Evolutionary conservation across 2,888 invertebrate genomes (phyloP), one percentile per base, ranked within the genome.

Genomic region (Camptogramma bilineatum): DNA sequence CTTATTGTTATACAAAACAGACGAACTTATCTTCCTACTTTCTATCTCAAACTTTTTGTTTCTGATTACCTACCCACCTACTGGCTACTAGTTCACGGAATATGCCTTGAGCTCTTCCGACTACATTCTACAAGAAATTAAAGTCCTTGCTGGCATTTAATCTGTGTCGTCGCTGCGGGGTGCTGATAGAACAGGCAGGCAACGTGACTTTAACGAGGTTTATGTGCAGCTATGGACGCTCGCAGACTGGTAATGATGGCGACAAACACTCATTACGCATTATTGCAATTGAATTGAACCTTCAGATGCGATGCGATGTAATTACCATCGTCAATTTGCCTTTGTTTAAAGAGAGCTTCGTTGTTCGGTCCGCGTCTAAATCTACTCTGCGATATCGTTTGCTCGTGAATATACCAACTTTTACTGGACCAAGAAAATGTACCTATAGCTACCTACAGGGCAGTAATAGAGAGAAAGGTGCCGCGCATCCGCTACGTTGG

Each of bases 401-500:
- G 19, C 24, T 65, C 73, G 48, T 51, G 17, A 62, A 62, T 48
- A 46, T 19, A 53, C 53, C 28, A 53, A 68, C 71, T 75, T 79
- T 76, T 75, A 76, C 74, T 72, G 74, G 61, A 69, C 55, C 71
- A 78, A 75, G 79, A 82, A 80, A 80, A 77, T 76, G 75, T 74
- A n/a, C n/a, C n/a, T n/a, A 73, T 34, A 53, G 17, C 44, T 64
- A 52, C 59, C 59, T 64, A 62, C 79, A 85, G 83, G 83, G 84
- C 83, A 79, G 79, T 84, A 85, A 83, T 84, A 86, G 87, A 84
- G 85, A 87, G 85, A 85, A 86, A 88, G 87, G 85, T 83, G 87
- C 84, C 83, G 85, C 82, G 84, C 87, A 85, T 86, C 88, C 88
- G 89, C 88, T 88, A 86, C 81, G 87, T 80, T 83, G 82, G 80